A percentile compares a stretch with the other conserved stretches of the same genome.
These are phyloP conservation scores for Bactericera cockerelli DNA, from an alignment of 1,140 invertebrate genomes.

Conservation along the genomic window DNA sequence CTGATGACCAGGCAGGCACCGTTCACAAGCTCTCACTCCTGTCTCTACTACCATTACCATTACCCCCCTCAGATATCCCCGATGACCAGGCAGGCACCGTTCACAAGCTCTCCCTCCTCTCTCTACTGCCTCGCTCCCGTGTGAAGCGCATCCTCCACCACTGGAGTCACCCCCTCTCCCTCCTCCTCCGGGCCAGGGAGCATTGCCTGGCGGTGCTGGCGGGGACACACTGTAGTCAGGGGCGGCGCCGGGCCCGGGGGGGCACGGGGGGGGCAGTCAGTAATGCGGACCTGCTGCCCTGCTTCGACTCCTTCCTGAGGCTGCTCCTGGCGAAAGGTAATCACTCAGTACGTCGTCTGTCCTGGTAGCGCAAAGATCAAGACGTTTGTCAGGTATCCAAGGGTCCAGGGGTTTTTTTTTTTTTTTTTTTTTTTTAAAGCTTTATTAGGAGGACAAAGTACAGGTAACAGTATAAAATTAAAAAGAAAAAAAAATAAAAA, in stretches of 20 bases:
- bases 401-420: too few species aligned
- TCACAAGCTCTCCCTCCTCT: conserved; percentile 53
- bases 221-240: conserved; percentile 34
- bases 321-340: conserved; percentile 7
- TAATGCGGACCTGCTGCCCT: not conserved
- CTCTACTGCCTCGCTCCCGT: conserved; percentile 52
- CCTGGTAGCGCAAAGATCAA: too few species aligned
- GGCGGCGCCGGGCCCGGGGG: conserved; percentile 1
- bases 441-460: too few species aligned
- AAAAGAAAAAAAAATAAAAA: too few species aligned
- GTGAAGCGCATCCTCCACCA: conserved; percentile 57
- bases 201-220: conserved; percentile 60
- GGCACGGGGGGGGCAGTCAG: not conserved
- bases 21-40: too few species aligned
- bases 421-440: too few species aligned
- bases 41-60: too few species aligned
- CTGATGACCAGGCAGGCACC: too few species aligned
- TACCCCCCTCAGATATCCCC: conserved; percentile 48
- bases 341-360: conserved; percentile 6
- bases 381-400: too few species aligned
- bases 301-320: not conserved
- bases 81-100: conserved; percentile 44
- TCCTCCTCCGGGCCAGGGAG: conserved; percentile 58
- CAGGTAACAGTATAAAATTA: too few species aligned
- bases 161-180: conserved; percentile 58